Percentiles rank a stretch among this genome's conserved stretches.
Conservation (phyloP, 2,888 invertebrate genomes). For the Cerceris rybyensis region DNA sequence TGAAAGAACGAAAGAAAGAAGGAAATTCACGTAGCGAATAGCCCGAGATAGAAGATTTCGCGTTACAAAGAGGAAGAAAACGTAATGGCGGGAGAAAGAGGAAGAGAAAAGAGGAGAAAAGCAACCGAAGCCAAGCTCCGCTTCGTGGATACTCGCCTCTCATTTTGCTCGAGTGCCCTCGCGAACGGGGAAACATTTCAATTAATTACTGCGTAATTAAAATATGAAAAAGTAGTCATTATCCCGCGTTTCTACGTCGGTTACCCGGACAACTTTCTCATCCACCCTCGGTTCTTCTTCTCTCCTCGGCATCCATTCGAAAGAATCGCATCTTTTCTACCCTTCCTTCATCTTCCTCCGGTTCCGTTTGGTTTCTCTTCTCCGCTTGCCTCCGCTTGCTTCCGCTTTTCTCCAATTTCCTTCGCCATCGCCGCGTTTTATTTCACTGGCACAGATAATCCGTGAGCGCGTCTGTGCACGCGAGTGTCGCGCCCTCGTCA, state of each 20-base stretch:
- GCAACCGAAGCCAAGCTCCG: conserved; percentile 39
- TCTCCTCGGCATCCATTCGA: conserved; percentile 35
- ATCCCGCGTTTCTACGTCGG: conserved; percentile 72
- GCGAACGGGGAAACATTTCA: conserved; percentile 68
- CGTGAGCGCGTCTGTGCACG: conserved; percentile 42
- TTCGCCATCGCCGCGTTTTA: conserved; percentile 32
- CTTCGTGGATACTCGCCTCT: conserved; percentile 60
- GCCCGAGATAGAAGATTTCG: conserved; percentile 5
- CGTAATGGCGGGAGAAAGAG: not conserved
- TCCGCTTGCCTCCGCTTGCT: conserved; percentile 28
- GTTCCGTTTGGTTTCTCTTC: conserved; percentile 1
- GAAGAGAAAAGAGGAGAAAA: conserved; percentile 17
- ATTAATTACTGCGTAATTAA: conserved; percentile 78
- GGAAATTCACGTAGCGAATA: conserved; percentile 19
- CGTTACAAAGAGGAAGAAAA: conserved; percentile 15
- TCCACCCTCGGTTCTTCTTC: conserved; percentile 25
- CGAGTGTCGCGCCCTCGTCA: conserved; percentile 42
- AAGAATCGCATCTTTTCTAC: conserved; percentile 30
- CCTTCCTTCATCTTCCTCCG: conserved; percentile 3
- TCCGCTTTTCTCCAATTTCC: conserved; percentile 4
- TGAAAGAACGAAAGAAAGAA: conserved; percentile 39
- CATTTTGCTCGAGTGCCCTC: conserved; percentile 71
- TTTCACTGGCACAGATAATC: conserved; percentile 66
- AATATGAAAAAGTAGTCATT: conserved; percentile 77
- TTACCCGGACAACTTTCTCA: conserved; percentile 64